Evolutionary conservation across 2,797 vertebrate genomes (phyloP).

Genomic region (Carapus acus): DNA sequence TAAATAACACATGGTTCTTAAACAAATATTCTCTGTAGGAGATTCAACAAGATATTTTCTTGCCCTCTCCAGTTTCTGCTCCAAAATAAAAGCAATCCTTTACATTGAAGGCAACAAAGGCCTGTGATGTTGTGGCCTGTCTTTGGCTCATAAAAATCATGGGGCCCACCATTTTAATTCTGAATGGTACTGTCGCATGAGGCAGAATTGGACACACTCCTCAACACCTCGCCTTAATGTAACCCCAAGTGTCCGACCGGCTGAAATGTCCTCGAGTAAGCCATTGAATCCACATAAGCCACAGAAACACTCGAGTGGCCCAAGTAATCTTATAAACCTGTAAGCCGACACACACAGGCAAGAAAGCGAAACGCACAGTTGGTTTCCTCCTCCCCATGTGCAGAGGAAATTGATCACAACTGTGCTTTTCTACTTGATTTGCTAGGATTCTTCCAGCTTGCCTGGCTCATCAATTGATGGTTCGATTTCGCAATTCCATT

Average conservation of each 20-base stretch:
- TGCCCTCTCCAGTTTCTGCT: background rate
- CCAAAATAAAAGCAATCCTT: background rate
- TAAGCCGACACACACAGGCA: background rate
- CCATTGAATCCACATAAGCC: conserved; percentile 14
- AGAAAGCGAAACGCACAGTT: background rate
- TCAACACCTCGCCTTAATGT: conserved; percentile 30
- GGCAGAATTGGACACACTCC: conserved; percentile 35
- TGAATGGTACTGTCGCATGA: conserved; percentile 7
- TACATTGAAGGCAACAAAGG: background rate
- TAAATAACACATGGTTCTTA: no score
- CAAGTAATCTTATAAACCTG: background rate
- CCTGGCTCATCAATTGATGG: background rate
- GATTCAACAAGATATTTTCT: no score
- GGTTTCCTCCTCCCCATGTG: background rate
- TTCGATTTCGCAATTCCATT: no score
- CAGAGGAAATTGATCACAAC: no score
- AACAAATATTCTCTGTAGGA: no score
- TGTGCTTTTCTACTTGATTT: no score
- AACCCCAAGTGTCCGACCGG: conserved; percentile 11
- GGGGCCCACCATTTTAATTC: conserved; percentile 7
- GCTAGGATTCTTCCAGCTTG: background rate
- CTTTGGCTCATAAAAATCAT: conserved; percentile 36
- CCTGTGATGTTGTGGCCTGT: background rate
- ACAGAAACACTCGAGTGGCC: conserved; percentile 3
- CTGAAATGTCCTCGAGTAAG: conserved; percentile 40